Conservation (phyloP, 2,888 invertebrate species). For the Neuroscelio doddi region DNA sequence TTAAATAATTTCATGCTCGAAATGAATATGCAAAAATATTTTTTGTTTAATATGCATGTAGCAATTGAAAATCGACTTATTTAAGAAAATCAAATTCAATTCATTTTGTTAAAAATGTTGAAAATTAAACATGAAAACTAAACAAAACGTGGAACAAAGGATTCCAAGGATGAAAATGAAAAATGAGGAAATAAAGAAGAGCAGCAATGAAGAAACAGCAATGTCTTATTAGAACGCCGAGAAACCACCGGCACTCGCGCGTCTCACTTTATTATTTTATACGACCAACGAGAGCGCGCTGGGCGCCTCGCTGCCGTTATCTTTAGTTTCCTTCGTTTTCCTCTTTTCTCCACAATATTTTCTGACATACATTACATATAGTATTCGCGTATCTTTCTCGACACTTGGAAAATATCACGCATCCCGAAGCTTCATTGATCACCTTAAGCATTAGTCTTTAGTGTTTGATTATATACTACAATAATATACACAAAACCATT, state of each 20-base stretch:
- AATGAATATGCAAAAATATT: too few species aligned
- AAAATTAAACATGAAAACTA: too few species aligned
- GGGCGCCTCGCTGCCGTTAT: conserved; percentile 23
- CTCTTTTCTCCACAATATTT: conserved; percentile 31
- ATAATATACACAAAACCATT: conserved; percentile 65
- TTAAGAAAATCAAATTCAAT: too few species aligned
- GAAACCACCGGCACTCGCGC: conserved; percentile 49
- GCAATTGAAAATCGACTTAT: too few species aligned
- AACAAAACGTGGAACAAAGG: conserved; percentile 9
- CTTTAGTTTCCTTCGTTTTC: conserved; percentile 32
- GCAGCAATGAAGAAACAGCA: conserved; percentile 33
- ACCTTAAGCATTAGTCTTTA: conserved; percentile 71
- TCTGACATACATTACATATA: conserved; percentile 45
- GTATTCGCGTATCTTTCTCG: conserved; percentile 47
- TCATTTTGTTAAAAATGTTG: too few species aligned
- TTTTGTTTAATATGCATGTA: too few species aligned
- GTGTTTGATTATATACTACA: conserved; percentile 70
- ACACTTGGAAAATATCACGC: conserved; percentile 58
- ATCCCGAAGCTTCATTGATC: conserved; percentile 61
- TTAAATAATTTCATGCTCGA: too few species aligned
- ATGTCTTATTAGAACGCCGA: conserved; percentile 49
- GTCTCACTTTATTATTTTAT: conserved; percentile 58
- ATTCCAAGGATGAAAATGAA: conserved; percentile 1
- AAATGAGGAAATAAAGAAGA: conserved; percentile 31
- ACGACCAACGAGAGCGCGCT: conserved; percentile 50